Evolutionary conservation across 2,797 vertebrate genomes (phyloP).

Genomic region (Echiichthys vipera): DNA sequence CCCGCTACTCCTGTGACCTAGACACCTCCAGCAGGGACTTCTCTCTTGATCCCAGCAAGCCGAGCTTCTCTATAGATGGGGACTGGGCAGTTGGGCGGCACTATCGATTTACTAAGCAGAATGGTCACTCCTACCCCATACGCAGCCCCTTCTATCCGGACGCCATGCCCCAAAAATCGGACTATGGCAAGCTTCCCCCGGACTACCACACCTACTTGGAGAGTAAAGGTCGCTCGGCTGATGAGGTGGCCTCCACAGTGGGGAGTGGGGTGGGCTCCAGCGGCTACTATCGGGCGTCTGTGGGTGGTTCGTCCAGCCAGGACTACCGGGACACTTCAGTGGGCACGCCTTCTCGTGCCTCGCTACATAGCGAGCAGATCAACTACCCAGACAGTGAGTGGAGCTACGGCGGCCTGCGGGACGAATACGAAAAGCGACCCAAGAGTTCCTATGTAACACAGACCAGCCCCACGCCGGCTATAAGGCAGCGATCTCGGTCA

Average conservation of each 20-base stretch:
- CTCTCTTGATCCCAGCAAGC: constrained; percentile 85
- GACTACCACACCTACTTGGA: constrained; percentile 93
- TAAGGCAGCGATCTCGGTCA: constrained; percentile 94
- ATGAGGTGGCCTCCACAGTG: constrained; percentile 85
- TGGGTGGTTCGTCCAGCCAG: constrained; percentile 90
- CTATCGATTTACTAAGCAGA: constrained; percentile 89
- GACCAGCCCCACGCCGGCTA: constrained; percentile 93
- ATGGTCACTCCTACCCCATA: constrained; percentile 89
- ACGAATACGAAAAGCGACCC: constrained; percentile 94
- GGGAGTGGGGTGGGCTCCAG: constrained; percentile 88
- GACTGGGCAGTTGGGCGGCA: constrained; percentile 87
- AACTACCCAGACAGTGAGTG: constrained; percentile 91
- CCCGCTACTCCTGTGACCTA: constrained; percentile 93
- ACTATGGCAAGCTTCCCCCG: constrained; percentile 88
- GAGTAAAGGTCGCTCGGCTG: constrained; percentile 88
- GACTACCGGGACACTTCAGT: constrained; percentile 93
- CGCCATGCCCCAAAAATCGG: constrained; percentile 89
- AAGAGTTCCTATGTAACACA: constrained; percentile 94
- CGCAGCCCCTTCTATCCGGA: constrained; percentile 92
- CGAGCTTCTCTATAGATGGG: constrained; percentile 81
- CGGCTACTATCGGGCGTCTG: constrained; percentile 90
- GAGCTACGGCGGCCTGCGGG: constrained; percentile 88
- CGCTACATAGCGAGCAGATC: constrained; percentile 91
- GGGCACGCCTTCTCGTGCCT: constrained; percentile 88
- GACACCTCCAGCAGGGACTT: constrained; percentile 89